phyloP scores from a whole-genome alignment of 2,113 vertebrate species.

The Zapornia atra region DNA sequence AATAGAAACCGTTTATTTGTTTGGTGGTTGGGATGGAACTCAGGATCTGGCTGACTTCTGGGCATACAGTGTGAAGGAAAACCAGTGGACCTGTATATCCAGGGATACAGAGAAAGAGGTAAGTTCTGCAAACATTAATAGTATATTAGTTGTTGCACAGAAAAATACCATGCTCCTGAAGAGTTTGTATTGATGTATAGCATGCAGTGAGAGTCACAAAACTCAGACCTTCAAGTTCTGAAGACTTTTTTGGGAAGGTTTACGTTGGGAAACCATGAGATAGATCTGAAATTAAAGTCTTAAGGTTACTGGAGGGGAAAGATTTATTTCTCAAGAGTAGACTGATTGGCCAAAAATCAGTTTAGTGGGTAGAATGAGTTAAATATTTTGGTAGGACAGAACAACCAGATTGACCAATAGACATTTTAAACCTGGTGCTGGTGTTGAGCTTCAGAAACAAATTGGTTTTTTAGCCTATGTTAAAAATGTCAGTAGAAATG shows the following conservation, averaged over 20 bases:
- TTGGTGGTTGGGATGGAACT: constrained; percentile 99
- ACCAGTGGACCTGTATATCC: constrained; percentile 97
- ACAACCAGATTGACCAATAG: not conserved
- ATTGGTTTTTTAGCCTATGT: not conserved
- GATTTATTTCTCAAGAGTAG: constrained; percentile 32
- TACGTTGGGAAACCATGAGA: not conserved
- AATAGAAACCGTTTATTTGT: constrained; percentile 96
- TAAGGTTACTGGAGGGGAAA: not conserved
- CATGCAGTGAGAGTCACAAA: not conserved
- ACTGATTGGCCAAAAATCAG: not conserved
- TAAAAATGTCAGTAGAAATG: not conserved
- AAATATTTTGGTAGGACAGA: not conserved
- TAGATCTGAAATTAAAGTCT: not conserved
- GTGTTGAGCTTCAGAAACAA: not conserved
- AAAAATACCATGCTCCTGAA: not conserved
- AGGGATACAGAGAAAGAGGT: constrained; percentile 98
- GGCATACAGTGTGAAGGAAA: constrained; percentile 98
- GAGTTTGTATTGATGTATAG: not conserved
- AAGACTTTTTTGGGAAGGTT: not conserved
- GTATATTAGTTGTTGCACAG: not conserved
- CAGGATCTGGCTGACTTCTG: constrained; percentile 99
- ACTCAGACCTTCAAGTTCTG: not conserved
- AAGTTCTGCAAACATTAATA: constrained; percentile 18
- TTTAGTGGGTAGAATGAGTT: not conserved
- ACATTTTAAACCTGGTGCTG: not conserved